A percentile compares a stretch with the other conserved stretches of the same genome.
Conservation (phyloP, 2,113 vertebrate genomes). For the Morphnarchus princeps region DNA sequence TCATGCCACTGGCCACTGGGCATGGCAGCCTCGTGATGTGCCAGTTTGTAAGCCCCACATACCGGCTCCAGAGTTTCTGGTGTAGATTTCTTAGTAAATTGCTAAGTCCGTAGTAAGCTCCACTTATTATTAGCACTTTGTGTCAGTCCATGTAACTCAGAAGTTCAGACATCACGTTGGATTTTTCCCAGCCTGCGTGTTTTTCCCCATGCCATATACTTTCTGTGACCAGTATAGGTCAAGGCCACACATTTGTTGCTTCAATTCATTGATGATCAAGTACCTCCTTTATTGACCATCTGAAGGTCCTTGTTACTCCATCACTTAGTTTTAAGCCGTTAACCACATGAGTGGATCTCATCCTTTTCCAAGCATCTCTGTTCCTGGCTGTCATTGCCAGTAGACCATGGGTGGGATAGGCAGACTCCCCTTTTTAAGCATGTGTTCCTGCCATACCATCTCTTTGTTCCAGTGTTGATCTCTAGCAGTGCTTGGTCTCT, state of each 20-base stretch:
- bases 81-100: background rate
- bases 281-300: background rate
- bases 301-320: background rate
- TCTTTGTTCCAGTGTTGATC: background rate
- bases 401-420: background rate
- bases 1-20: too few species aligned
- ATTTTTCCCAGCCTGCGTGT: background rate
- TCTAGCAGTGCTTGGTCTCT: background rate
- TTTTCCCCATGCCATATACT: background rate
- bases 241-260: background rate
- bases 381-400: background rate
- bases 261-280: background rate
- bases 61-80: background rate
- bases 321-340: background rate
- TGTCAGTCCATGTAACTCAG: background rate
- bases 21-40: background rate
- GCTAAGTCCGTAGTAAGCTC: background rate
- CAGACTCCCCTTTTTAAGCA: background rate
- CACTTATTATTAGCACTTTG: fast-evolving
- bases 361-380: background rate
- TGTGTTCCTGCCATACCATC: background rate
- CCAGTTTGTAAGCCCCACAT: fast-evolving
- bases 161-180: background rate
- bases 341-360: background rate
- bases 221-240: background rate